Conservation (phyloP, 2,113 vertebrate genomes). For the Numenius arquata region DNA sequence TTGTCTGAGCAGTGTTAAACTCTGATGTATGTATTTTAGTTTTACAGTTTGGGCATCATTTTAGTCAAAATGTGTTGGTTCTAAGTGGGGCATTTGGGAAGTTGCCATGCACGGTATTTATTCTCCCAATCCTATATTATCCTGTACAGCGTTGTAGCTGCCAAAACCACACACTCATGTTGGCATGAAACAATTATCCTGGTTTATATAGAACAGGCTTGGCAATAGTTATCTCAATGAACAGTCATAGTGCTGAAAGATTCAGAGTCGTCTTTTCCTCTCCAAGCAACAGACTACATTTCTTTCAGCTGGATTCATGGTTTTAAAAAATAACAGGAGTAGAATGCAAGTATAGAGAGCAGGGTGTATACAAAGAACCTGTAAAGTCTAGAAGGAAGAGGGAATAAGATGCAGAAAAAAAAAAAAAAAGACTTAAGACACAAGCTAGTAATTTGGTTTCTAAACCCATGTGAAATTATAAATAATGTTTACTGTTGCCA, state of each 20-base stretch:
- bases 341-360: background rate
- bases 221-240: slow-evolving; percentile 8
- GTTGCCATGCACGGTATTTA: background rate
- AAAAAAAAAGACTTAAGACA: background rate
- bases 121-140: slow-evolving; percentile 1
- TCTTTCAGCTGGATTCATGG: background rate
- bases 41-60: background rate
- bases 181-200: slow-evolving; percentile 20
- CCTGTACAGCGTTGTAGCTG: background rate
- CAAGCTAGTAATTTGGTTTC: slow-evolving; percentile 38
- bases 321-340: background rate
- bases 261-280: background rate
- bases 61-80: slow-evolving; percentile 1
- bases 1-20: background rate
- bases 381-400: background rate
- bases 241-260: background rate
- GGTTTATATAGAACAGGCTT: slow-evolving; percentile 23
- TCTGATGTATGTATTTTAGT: background rate
- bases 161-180: slow-evolving; percentile 14
- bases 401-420: background rate
- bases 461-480: slow-evolving; percentile 32
- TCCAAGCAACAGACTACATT: background rate
- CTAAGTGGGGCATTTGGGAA: background rate
- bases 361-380: background rate
- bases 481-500: slow-evolving; percentile 43